Evolutionary conservation across 2,797 vertebrate species (phyloP), one percentile per base, ranked within the genome.

Genomic region (Pseudocheirus occidentalis): DNA sequence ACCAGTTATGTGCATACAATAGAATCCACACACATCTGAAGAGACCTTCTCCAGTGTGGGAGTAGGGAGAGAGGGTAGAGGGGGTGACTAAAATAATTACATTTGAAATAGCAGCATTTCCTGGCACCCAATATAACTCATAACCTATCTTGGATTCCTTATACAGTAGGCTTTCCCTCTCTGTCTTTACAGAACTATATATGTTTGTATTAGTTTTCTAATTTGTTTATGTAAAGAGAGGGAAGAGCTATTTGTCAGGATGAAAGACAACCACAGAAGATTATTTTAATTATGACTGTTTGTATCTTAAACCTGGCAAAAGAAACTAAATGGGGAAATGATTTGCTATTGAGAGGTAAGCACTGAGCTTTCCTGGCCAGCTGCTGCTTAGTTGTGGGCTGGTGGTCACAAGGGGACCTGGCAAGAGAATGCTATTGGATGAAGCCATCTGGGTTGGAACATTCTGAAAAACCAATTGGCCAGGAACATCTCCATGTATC

Each of bases 201-300:
- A 59, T 59, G 56, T 94, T 96, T 59, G 50, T 57, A n/a, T 1
- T n/a, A 31, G 87, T 96, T 97, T 94, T 92, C 93, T 91, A 92
- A 97, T 96, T 97, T 97, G 95, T 95, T 97, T 95, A 94, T 94
- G 92, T 97, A 95, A 94, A 97, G 91, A 96, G 55, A 91, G 34
- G 90, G 90, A 55, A 0, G 34, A 54, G 18, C 57, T 92, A 87
- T 97, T 92, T 97, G 92, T 97, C 58, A 95, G 94, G 91, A 94
- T 59, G 92, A 95, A 97, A 95, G 91, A 96, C 93, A 93, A 93
- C 92, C 81, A 34, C 50, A 12, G 92, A 94, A 81, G 87, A 90
- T 93, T 95, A 96, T 95, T 97, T 97, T 97, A 96, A 96, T 97
- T 96, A 94, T 90, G 95, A 94, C 96, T 95, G 96, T 96, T 96